Percentiles rank a stretch among this genome's conserved stretches.
Evolutionary conservation across 2,888 invertebrate genomes (phyloP).

Genomic region (Coelopa pilipes): DNA sequence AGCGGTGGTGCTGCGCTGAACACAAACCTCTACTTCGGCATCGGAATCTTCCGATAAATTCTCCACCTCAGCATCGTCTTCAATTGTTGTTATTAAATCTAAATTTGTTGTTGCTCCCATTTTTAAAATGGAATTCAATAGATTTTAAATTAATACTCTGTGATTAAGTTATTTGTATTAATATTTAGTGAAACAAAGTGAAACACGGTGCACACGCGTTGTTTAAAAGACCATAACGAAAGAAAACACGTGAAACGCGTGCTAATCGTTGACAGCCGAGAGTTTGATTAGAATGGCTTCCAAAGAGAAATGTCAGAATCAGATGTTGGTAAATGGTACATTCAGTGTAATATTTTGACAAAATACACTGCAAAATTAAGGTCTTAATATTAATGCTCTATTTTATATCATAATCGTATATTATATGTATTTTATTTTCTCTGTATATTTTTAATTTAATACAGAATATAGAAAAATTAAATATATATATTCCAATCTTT

Average conservation of each 20-base stretch:
- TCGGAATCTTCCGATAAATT: slow-evolving; percentile 84
- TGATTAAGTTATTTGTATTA: neutral
- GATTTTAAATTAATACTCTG: neutral
- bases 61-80: slow-evolving; percentile 83
- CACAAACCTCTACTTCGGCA: slow-evolving; percentile 79
- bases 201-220: neutral
- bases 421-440: neutral
- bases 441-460: too few species aligned
- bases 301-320: slow-evolving; percentile 15
- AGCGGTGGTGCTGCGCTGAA: slow-evolving; percentile 13
- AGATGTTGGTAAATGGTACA: slow-evolving; percentile 3
- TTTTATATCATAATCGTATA: too few species aligned
- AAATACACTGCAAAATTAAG: too few species aligned
- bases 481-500: too few species aligned
- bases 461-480: too few species aligned
- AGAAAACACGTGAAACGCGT: slow-evolving; percentile 18
- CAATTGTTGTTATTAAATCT: slow-evolving; percentile 84
- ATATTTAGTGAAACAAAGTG: neutral
- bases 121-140: slow-evolving; percentile 30
- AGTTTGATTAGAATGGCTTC: slow-evolving; percentile 3
- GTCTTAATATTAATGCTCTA: too few species aligned
- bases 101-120: slow-evolving; percentile 55
- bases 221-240: neutral
- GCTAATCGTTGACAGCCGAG: neutral
- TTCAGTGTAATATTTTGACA: neutral